Percentiles rank a stretch among this genome's conserved stretches.
Evolutionary conservation across 30 jellyfish, hydroid and myxozoan genomes (phyloP).

Genomic region (Hydractinia symbiolongicarpus): DNA sequence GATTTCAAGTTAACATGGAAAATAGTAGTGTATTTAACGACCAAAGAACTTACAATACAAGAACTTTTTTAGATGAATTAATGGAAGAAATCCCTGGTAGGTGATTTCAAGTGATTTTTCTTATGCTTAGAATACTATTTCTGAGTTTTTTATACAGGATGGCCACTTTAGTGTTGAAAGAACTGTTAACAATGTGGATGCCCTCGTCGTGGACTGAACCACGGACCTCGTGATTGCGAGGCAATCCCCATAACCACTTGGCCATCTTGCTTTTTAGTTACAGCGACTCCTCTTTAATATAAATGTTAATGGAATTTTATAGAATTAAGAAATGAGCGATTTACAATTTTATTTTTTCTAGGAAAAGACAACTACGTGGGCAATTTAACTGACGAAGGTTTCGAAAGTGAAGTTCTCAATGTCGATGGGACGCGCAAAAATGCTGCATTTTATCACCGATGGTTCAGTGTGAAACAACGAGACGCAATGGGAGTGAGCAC

Average conservation of each 20-base stretch:
- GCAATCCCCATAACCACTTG: too few species aligned
- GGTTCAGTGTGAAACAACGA: conserved; percentile 23
- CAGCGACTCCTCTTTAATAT: too few species aligned
- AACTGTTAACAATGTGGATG: too few species aligned
- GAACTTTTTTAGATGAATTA: conserved; percentile 20
- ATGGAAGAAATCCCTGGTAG: conserved; percentile 42
- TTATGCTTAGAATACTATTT: not conserved
- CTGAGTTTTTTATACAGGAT: too few species aligned
- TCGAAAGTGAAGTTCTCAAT: conserved; percentile 13
- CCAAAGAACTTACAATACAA: not conserved
- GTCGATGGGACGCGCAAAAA: conserved; percentile 15
- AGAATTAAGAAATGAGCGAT: too few species aligned
- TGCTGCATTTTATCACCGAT: conserved; percentile 25
- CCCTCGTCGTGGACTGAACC: too few species aligned
- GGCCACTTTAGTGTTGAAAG: too few species aligned
- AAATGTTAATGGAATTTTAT: too few species aligned
- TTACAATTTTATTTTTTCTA: not conserved
- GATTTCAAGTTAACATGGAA: conserved; percentile 30
- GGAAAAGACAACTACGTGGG: conserved; percentile 13
- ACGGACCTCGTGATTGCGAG: too few species aligned
- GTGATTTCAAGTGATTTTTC: not conserved
- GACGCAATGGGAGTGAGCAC: conserved; percentile 75
- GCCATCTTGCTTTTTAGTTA: too few species aligned
- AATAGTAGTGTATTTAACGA: conserved; percentile 11
- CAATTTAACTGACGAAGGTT: conserved; percentile 21